Evolutionary conservation across 1,140 invertebrate species (phyloP), one percentile per base, ranked within the genome.

Genomic region (Camponotus vicinus): DNA sequence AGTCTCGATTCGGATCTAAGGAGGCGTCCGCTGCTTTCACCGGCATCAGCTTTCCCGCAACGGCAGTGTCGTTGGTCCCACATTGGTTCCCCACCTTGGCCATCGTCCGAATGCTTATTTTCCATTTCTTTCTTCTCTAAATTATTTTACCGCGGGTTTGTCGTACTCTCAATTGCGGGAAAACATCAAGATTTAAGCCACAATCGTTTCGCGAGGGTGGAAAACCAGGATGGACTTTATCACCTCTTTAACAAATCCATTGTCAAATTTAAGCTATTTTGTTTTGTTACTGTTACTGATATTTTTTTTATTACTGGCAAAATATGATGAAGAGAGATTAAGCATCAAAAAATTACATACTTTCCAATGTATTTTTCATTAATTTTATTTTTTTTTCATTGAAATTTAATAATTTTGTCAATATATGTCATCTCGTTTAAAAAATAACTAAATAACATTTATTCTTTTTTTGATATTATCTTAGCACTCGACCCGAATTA

Each of bases 11-110:
- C 91, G 69, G 88, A 91, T 91, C 92, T 90, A 87, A 88, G 76
- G 77, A 89, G 78, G 78, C 86, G 70, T 49, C 69, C 89, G 78
- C 89, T 92, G 93, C 93, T 93, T 93, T 94, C 93, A 93, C 93
- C 93, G 78, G 79, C 88, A 66, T 90, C 92, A 93, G 93, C 93
- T 94, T 94, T 94, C 93, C 91, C 93, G 90, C 88, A 89, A 71
- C 77, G 32, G 15, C 80, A 49, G 85, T 59, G 84, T 86, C 82
- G 77, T 77, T 82, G 86, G 42, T 89, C 73, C 57, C 70, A 77
- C 88, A 90, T 91, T 88, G 87, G 87, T 37, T 86, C 88, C 90
- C 91, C 89, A 88, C 90, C 75, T 79, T 88, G 21, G 27, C 37
- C 77, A 9, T 69, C 63, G 49, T 5, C 52, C 40, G 40, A 63